Percentiles rank a stretch among this genome's conserved stretches.
These are phyloP conservation scores for Omphaloscelis lunosa DNA, from an alignment of 2,888 invertebrate species.

Conservation along the genomic window DNA sequence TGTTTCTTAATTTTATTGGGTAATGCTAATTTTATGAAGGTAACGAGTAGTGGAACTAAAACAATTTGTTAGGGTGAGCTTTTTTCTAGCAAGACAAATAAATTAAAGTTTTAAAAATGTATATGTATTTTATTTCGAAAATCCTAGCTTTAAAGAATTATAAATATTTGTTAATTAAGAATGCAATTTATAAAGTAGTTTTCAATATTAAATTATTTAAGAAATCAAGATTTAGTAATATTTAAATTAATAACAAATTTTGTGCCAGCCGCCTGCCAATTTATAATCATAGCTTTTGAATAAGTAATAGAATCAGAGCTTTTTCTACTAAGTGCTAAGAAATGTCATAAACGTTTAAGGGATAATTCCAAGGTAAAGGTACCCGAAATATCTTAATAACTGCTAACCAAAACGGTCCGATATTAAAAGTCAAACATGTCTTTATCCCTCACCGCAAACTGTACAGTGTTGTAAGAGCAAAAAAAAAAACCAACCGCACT, in stretches of 20 bases:
- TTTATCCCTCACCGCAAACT: conserved; percentile 72
- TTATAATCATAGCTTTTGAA: neutral
- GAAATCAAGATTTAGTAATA: too few relatives aligned
- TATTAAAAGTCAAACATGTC: conserved; percentile 70
- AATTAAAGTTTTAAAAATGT: neutral
- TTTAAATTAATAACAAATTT: too few relatives aligned
- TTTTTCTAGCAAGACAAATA: neutral
- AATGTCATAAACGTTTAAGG: neutral
- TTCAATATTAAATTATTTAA: too few relatives aligned
- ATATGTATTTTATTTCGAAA: neutral
- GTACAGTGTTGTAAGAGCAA: conserved; percentile 71
- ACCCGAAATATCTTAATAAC: conserved; percentile 56
- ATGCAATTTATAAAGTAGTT: too few relatives aligned
- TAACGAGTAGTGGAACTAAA: conserved; percentile 8
- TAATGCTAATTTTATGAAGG: conserved; percentile 61
- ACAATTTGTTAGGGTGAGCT: conserved; percentile 7
- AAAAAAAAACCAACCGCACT: conserved; percentile 68
- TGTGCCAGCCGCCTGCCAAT: too few relatives aligned
- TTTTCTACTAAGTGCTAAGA: neutral
- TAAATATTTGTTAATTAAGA: neutral
- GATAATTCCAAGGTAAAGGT: conserved; percentile 11
- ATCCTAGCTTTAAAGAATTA: neutral
- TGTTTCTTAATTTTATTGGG: conserved; percentile 50
- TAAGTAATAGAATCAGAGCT: neutral
- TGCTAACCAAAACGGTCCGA: conserved; percentile 65